Base-by-base conservation (phyloP, 2,113 vertebrate genomes). In the Microcebus tavaratra region DNA sequence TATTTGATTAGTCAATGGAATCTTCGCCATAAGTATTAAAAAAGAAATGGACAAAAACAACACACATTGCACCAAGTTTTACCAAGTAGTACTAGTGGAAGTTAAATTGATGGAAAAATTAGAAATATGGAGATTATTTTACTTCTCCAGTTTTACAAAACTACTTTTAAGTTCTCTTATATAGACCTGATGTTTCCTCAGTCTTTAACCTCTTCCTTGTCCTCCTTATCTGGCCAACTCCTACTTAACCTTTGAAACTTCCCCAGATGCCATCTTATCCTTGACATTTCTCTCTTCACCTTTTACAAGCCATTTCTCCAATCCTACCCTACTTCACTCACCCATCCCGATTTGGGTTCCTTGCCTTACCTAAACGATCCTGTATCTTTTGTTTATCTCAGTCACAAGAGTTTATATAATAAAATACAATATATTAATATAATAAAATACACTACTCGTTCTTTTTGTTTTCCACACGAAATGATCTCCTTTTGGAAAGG, bases 21-120 rank as follows among this genome's bases (percentile, higher is more conserved):
- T 48, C 21, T 57, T 21, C 2, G 29, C 39, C 29, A 80, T 31
- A 55, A n/a, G 6, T 1, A 70, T 48, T 73, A 42, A 48, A 73
- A 73, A 29, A 36, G 4, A 70, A 94, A 89, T 4, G 31, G 27
- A n/a, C 34, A 73, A 91, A 76, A 70, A 34, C 12, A 72, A 34
- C 6, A 42, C 1, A 17, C 4, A 2, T 0, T 6, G 8, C 63
- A 42, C 3, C 6, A 48, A 39, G 9, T 29, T 53, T 20, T 45
- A 34, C 48, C 6, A 76, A 36, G 18, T 18, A 67, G 27, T 23
- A 12, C 61, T 59, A 90, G 20, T 11, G 18, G 34, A 45, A 85
- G 6, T 57, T 88, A 34, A 27, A 55, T 8, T 31, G 34, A 50
- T 42, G 45, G 48, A 36, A 34, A 36, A 55, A 10, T 50, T 53